Conservation (phyloP, 1,140 invertebrate genomes). For the Drosophila lini region DNA sequence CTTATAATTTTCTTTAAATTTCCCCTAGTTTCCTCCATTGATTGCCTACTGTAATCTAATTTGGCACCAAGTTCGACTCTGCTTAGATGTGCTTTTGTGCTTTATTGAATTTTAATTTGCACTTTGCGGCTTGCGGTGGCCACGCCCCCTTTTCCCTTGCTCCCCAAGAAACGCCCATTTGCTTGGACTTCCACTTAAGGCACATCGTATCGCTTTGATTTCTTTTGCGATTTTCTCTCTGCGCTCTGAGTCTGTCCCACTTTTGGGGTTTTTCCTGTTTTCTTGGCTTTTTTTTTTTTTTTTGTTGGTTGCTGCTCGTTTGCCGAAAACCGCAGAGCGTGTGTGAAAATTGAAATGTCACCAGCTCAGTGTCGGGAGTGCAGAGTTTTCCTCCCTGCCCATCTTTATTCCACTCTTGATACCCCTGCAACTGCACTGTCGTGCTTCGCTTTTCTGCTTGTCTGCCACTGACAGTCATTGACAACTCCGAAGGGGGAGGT, state of each 20-base stretch:
- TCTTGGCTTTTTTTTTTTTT: neutral
- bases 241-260: neutral
- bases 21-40: no score
- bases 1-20: no score
- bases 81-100: constrained; percentile 21
- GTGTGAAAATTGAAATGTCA: constrained; percentile 83
- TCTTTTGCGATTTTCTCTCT: constrained; percentile 35
- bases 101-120: constrained; percentile 76
- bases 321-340: constrained; percentile 56
- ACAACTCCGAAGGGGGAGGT: constrained; percentile 49
- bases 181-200: constrained; percentile 24
- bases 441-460: constrained; percentile 72
- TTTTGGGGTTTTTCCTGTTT: constrained; percentile 4
- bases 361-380: constrained; percentile 40
- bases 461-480: constrained; percentile 79
- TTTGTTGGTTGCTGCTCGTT: constrained; percentile 27
- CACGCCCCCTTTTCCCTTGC: constrained; percentile 26
- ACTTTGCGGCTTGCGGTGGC: constrained; percentile 49
- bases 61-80: neutral
- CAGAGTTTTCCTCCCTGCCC: constrained; percentile 21
- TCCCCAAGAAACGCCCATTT: constrained; percentile 22
- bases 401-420: constrained; percentile 15
- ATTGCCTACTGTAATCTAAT: constrained; percentile 32
- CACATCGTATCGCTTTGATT: constrained; percentile 30
- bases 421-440: constrained; percentile 38